phyloP scores from a whole-genome alignment of 2,888 invertebrate genomes.

The Tryphoninae sp. region DNA sequence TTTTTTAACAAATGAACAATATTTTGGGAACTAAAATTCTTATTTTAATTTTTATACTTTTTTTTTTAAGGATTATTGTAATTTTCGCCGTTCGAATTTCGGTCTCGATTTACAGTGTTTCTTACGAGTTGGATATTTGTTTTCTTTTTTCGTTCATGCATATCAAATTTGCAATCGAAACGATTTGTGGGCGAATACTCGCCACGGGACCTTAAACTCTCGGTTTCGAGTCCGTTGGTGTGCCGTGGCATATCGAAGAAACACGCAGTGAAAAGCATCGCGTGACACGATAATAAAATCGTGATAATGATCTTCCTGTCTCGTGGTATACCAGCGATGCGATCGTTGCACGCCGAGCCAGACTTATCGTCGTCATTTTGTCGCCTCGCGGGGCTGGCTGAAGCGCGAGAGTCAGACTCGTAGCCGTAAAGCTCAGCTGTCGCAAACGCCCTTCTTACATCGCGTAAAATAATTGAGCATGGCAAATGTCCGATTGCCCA shows the following conservation, averaged over 20 bases:
- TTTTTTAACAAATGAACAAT: no score
- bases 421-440: not conserved
- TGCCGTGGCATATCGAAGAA: conserved; percentile 11
- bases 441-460: not conserved
- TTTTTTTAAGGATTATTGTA: not conserved
- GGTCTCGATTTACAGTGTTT: not conserved
- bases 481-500: not conserved
- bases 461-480: not conserved
- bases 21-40: no score
- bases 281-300: conserved; percentile 53
- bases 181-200: conserved; percentile 40
- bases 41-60: not conserved
- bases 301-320: conserved; percentile 48
- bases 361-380: conserved; percentile 42
- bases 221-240: conserved; percentile 1
- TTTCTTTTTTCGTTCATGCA: not conserved
- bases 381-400: conserved; percentile 2
- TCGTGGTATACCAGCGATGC: conserved; percentile 30
- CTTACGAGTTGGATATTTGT: not conserved
- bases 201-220: conserved; percentile 3
- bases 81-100: not conserved
- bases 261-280: conserved; percentile 23
- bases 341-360: conserved; percentile 42
- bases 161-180: conserved; percentile 15
- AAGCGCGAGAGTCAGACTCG: conserved; percentile 1